Percentiles rank a stretch among this genome's conserved stretches.
Conservation (phyloP, 1,140 invertebrate species). For the Magallana gigas region DNA sequence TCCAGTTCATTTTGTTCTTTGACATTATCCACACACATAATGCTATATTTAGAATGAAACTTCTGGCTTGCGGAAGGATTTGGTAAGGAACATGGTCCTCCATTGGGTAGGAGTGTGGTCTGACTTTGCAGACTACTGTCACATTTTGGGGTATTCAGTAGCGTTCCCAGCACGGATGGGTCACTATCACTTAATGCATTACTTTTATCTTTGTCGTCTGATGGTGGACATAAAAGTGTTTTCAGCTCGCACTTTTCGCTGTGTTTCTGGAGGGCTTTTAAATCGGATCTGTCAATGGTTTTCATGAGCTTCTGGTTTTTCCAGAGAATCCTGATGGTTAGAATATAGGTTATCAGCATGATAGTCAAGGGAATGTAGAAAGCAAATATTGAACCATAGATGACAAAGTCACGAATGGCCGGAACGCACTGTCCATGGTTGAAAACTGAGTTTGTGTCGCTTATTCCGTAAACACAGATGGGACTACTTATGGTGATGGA, state of each 20-base stretch:
- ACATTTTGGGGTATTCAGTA: constrained; percentile 20
- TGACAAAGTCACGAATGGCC: constrained; percentile 84
- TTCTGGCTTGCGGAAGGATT: neutral
- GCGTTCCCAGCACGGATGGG: constrained; percentile 40
- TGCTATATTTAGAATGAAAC: constrained; percentile 18
- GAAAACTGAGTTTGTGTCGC: constrained; percentile 79
- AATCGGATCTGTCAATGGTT: constrained; percentile 68
- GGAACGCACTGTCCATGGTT: constrained; percentile 84
- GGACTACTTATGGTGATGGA: constrained; percentile 94
- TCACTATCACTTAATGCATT: constrained; percentile 62
- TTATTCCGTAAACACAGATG: constrained; percentile 90
- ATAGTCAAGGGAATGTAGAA: constrained; percentile 97
- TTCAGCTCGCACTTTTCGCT: constrained; percentile 46
- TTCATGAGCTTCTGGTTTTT: constrained; percentile 73
- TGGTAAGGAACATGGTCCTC: neutral
- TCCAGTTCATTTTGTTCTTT: constrained; percentile 36
- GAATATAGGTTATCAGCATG: constrained; percentile 95
- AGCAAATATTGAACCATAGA: constrained; percentile 94
- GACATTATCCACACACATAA: constrained; percentile 27
- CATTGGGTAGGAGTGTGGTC: neutral
- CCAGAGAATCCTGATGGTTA: constrained; percentile 86
- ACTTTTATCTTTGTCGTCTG: constrained; percentile 55
- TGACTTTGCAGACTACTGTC: neutral
- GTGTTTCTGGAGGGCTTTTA: constrained; percentile 53
- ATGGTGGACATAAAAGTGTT: constrained; percentile 57